These are phyloP conservation scores for Stenodera caucasica DNA, from an alignment of 2,888 invertebrate genomes.

Conservation along the genomic window DNA sequence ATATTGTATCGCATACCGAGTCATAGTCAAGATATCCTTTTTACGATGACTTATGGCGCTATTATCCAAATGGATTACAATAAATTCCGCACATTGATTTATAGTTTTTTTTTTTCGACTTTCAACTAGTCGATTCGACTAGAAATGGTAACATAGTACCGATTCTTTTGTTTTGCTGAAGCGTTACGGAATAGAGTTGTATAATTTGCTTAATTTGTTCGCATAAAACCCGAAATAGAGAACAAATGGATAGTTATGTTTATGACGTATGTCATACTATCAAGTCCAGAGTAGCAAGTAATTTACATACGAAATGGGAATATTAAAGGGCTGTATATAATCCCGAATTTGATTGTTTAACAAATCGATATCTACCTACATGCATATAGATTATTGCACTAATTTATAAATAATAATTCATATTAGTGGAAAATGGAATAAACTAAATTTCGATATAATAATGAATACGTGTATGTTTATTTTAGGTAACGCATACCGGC, in stretches of 20 bases:
- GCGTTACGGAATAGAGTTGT: too few relatives aligned
- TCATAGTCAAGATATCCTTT: background rate
- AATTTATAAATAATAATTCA: too few relatives aligned
- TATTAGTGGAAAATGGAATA: too few relatives aligned
- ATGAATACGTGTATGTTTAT: too few relatives aligned
- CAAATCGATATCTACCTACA: background rate
- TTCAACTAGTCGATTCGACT: too few relatives aligned
- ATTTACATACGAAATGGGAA: constrained; percentile 3
- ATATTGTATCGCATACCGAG: background rate
- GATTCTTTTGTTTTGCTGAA: too few relatives aligned
- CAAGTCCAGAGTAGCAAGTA: background rate
- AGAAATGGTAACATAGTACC: too few relatives aligned
- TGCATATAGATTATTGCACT: background rate
- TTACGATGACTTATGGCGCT: background rate
- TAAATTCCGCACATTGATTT: background rate
- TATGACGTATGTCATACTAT: background rate
- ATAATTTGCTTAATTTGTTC: too few relatives aligned
- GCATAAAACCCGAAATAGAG: too few relatives aligned
- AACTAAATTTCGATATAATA: too few relatives aligned
- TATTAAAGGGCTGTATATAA: background rate
- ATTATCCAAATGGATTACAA: background rate
- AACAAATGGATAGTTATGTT: too few relatives aligned
- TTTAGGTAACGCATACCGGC: background rate
- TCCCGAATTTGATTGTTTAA: background rate
- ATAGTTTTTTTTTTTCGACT: too few relatives aligned